Conservation (phyloP, 2,888 invertebrate genomes). For the Epicampocera succincta region DNA sequence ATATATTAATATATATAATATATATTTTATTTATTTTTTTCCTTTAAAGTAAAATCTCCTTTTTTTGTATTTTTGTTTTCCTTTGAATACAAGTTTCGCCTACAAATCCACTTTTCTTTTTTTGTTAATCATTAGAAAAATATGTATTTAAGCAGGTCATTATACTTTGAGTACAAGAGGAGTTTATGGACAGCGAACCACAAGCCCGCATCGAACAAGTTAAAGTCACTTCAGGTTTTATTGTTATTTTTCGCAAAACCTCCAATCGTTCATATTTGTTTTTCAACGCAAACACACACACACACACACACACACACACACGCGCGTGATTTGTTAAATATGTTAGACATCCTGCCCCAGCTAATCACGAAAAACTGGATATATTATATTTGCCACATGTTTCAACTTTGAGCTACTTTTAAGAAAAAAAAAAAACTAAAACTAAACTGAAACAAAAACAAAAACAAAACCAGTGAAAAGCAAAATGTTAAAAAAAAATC, state of each 20-base stretch:
- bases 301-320: background rate
- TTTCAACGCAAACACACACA: too few relatives aligned
- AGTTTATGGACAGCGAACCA: slow-evolving; percentile 16
- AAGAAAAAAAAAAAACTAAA: background rate
- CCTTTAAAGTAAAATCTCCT: too few relatives aligned
- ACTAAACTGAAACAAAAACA: slow-evolving; percentile 5
- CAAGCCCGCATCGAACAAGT: slow-evolving; percentile 2
- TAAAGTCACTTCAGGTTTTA: background rate
- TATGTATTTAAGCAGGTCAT: slow-evolving; percentile 48
- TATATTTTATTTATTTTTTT: too few relatives aligned
- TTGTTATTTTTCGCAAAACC: background rate
- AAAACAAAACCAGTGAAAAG: slow-evolving; percentile 11
- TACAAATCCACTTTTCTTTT: slow-evolving; percentile 65
- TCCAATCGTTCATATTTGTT: background rate
- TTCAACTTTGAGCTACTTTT: slow-evolving; percentile 53
- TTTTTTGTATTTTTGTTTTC: too few relatives aligned
- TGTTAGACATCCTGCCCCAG: slow-evolving; percentile 61
- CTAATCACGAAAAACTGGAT: slow-evolving; percentile 63
- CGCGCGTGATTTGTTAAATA: slow-evolving; percentile 28
- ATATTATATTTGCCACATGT: slow-evolving; percentile 22
- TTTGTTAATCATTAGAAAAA: background rate
- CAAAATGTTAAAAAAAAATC: slow-evolving; percentile 23
- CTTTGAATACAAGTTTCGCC: slow-evolving; percentile 44
- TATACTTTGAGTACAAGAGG: slow-evolving; percentile 43
- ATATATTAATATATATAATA: too few relatives aligned